Evolutionary conservation across 2,888 invertebrate genomes (phyloP), one percentile per base, ranked within the genome.

Genomic region (Spodoptera littoralis): DNA sequence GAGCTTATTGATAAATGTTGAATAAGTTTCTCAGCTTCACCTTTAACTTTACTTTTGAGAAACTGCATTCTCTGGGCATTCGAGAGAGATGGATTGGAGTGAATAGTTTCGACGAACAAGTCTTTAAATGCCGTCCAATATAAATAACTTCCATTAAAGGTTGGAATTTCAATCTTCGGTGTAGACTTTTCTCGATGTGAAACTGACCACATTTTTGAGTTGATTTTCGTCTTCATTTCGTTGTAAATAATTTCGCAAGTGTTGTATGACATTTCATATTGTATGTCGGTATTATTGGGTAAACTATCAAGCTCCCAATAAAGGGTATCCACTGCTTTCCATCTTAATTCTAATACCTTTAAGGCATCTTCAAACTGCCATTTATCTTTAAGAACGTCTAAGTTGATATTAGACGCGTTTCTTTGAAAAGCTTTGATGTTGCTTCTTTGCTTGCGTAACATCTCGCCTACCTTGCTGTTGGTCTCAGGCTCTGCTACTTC

Each of bases 61-160:
- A 30, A 49, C 12, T 61, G 49, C 49, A 49, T 49, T n/a, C n/a
- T 49, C 30, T 49, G 49, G 12, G 49, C 48, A 4, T n/a, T n/a
- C 8, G 27, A 30, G 8, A 49, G 2, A 4, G 48, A 36, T 4
- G 30, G 48, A 11, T 49, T 49, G 27, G 11, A 11, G 12, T 49
- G 48, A 12, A 49, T 49, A 8, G 48, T n/a, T 6, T 49, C 48
- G 3, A n/a, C n/a, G n/a, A 49, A 49, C 4, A 49, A 8, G 12
- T 49, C 48, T 12, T 49, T 27, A 3, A 49, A 49, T 2, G 48
- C 18, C 3, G 12, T 11, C 48, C 48, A 49, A 2, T 49, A 30
- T 3, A 30, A 3, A 12, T 49, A 49, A 6, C 18, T 54, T 1
- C 45, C 45, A 13, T 6, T 18, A 45, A 54, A 54, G n/a, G 45